Evolutionary conservation across 2,888 invertebrate genomes (phyloP).

Genomic region (Andrena haemorrhoa): DNA sequence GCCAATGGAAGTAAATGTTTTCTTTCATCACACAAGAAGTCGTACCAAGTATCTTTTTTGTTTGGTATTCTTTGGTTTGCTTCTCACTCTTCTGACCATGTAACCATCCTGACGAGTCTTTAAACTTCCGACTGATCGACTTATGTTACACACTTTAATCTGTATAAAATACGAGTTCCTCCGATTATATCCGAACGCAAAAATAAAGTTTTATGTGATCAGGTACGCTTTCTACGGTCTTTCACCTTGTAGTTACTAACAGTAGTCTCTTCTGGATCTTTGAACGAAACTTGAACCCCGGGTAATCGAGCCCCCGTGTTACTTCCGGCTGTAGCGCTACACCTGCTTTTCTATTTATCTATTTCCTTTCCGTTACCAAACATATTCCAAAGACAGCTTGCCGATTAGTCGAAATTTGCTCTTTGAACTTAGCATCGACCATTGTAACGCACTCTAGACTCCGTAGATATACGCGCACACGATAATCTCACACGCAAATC

Average conservation of each 20-base stretch:
- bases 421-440: neutral
- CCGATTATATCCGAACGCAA: slow-evolving; percentile 46
- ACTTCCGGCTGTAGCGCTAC: slow-evolving; percentile 3
- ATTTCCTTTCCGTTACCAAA: neutral
- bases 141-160: slow-evolving; percentile 20
- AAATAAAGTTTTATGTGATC: slow-evolving; percentile 65
- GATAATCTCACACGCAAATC: neutral
- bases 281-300: slow-evolving; percentile 41
- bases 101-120: neutral
- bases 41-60: slow-evolving; percentile 6
- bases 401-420: neutral
- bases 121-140: slow-evolving; percentile 16
- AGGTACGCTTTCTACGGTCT: slow-evolving; percentile 56
- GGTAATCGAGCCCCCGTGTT: slow-evolving; percentile 9
- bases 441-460: slow-evolving; percentile 19
- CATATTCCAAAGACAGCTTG: neutral
- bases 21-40: slow-evolving; percentile 5
- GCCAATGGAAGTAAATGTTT: neutral
- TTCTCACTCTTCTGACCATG: slow-evolving; percentile 16
- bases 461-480: slow-evolving; percentile 28
- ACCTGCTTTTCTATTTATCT: neutral
- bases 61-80: slow-evolving; percentile 5
- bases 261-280: slow-evolving; percentile 30
- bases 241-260: slow-evolving; percentile 35
- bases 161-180: slow-evolving; percentile 48